phyloP scores from a whole-genome alignment of 2,888 invertebrate genomes.

The Ectobius pallidus region DNA sequence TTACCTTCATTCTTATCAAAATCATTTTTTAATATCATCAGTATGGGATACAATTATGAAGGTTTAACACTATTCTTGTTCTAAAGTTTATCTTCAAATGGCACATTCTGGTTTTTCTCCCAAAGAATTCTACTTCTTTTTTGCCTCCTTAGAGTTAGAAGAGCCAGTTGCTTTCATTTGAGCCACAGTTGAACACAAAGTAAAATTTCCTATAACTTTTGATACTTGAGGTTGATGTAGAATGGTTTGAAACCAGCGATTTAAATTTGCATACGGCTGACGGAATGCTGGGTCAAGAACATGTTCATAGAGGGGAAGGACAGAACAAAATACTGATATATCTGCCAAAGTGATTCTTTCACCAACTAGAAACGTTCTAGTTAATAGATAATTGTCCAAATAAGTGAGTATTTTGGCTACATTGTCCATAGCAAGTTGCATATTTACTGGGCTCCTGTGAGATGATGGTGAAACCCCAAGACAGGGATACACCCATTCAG shows the following conservation, averaged over 20 bases:
- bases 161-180: background rate
- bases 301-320: slow-evolving; percentile 52
- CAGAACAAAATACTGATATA: slow-evolving; percentile 49
- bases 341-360: slow-evolving; percentile 57
- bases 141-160: background rate
- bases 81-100: no score
- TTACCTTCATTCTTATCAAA: no score
- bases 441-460: slow-evolving; percentile 36
- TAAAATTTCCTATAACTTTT: slow-evolving; percentile 45
- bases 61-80: no score
- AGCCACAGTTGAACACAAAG: background rate
- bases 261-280: slow-evolving; percentile 51
- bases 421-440: slow-evolving; percentile 48
- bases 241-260: slow-evolving; percentile 56
- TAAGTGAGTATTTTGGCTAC: slow-evolving; percentile 47
- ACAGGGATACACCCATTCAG: slow-evolving; percentile 47
- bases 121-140: background rate
- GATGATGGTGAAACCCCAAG: slow-evolving; percentile 36
- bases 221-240: slow-evolving; percentile 52
- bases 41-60: no score
- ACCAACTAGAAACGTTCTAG: slow-evolving; percentile 54
- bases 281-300: slow-evolving; percentile 48
- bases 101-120: no score
- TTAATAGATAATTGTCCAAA: slow-evolving; percentile 51
- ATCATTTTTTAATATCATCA: no score